These are phyloP conservation scores for Lordiphosa clarofinis DNA, from an alignment of 1,140 invertebrate genomes.

Conservation along the genomic window DNA sequence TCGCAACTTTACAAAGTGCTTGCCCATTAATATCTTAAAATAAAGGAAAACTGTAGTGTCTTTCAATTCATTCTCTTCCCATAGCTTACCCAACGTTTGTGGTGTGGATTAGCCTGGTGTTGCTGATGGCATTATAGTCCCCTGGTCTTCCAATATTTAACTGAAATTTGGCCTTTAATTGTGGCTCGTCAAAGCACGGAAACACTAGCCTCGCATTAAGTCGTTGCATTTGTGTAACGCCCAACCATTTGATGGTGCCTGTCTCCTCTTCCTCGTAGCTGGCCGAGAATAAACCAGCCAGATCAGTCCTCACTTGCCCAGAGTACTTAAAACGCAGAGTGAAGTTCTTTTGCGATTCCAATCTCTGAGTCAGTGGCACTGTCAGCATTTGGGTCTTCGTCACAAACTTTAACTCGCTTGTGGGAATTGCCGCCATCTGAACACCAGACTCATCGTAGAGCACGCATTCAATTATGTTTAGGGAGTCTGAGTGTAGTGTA, in stretches of 20 bases:
- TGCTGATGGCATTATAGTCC: slow-evolving; percentile 82
- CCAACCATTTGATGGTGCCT: slow-evolving; percentile 80
- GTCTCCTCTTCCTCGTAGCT: slow-evolving; percentile 79
- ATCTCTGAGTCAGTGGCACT: slow-evolving; percentile 24
- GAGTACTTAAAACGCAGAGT: slow-evolving; percentile 73
- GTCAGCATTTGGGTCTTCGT: slow-evolving; percentile 48
- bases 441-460: slow-evolving; percentile 27
- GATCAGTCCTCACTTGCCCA: slow-evolving; percentile 79
- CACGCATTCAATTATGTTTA: slow-evolving; percentile 28
- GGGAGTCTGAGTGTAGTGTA: slow-evolving; percentile 83
- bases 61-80: too few relatives aligned
- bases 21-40: too few relatives aligned
- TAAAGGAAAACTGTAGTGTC: too few relatives aligned
- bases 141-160: slow-evolving; percentile 83
- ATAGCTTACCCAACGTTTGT: slow-evolving; percentile 33
- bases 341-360: slow-evolving; percentile 23
- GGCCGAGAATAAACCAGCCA: slow-evolving; percentile 83
- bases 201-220: slow-evolving; percentile 91
- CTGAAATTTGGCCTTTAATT: slow-evolving; percentile 89
- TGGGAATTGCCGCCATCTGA: slow-evolving; percentile 25
- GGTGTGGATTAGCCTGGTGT: slow-evolving; percentile 64
- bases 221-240: slow-evolving; percentile 91
- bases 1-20: too few relatives aligned
- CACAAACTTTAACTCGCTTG: slow-evolving; percentile 20
- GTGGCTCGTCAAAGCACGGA: slow-evolving; percentile 95